Evolutionary conservation across 2,888 invertebrate genomes (phyloP), one percentile per base, ranked within the genome.

Genomic region (Phlogophora meticulosa): DNA sequence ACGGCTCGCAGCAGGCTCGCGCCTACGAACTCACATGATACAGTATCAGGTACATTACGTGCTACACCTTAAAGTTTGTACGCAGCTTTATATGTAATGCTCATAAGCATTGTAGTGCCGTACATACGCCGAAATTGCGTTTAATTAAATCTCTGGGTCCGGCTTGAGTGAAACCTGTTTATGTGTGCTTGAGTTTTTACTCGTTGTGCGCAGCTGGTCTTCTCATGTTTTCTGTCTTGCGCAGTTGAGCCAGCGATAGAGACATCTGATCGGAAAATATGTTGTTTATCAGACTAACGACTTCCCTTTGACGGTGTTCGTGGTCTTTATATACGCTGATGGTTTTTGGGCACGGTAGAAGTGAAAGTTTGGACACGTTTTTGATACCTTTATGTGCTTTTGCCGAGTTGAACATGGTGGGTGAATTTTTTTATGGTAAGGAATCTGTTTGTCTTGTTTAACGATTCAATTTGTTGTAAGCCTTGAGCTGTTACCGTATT

Each of bases 201-300:
- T 34, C 3, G 4, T 22, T 34, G 11, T 32, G 10, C 10, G 2
- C 38, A 20, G 38, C 7, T 10, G 40, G 7, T 1, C 24, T 58
- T 58, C 65, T 66, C 32, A 13, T 0, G 0, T 0, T 38, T 4
- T n/a, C 13, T 20, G 13, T 10, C 17, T 2, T 2, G 15, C 56
- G 40, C 13, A 34, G 38, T 59, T 69, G 34, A 57, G 69, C 67
- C 43, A 46, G 40, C 49, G 61, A 58, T 62, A 49, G 46, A 51
- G 56, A 68, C 24, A 40, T 62, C 40, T 58, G 59, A 28, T 64
- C 49, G 53, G 46, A 58, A 76, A 67, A 74, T 68, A 78, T 76
- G 56, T 76, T 69, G 71, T 77, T 72, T 72, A 69, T 66, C 57
- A 38, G 51, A 53, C 73, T 74, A 64, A 77, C 66, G 52, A 59